Percentiles rank a stretch among this genome's conserved stretches.
phyloP scores from a whole-genome alignment of 2,797 vertebrate species.

The Diplodus puntazzo region DNA sequence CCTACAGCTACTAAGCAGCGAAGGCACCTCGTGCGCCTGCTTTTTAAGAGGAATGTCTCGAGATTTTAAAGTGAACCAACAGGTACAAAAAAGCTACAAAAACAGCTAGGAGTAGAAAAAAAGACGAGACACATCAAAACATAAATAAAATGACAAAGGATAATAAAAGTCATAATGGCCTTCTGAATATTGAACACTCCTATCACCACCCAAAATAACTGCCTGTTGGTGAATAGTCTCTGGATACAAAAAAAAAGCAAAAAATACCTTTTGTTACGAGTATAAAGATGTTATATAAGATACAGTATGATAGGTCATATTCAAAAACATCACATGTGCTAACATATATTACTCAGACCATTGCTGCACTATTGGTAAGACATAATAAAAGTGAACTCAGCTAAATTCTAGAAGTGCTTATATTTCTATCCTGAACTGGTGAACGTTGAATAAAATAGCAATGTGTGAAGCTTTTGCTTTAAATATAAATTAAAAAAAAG shows the following conservation, averaged over 20 bases:
- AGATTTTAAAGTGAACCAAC: conserved; percentile 75
- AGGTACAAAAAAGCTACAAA: conserved; percentile 67
- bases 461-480: conserved; percentile 86
- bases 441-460: conserved; percentile 83
- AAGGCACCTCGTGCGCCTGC: conserved; percentile 65
- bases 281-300: conserved; percentile 92
- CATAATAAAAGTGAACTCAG: conserved; percentile 81
- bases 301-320: conserved; percentile 91
- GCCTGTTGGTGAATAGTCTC: conserved; percentile 86
- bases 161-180: conserved; percentile 76
- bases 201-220: conserved; percentile 67
- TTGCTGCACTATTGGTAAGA: conserved; percentile 90
- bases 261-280: conserved; percentile 76
- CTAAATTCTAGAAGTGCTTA: conserved; percentile 90
- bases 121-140: conserved; percentile 72
- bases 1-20: conserved; percentile 59
- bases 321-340: conserved; percentile 94
- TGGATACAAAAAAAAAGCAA: conserved; percentile 84
- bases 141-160: conserved; percentile 77
- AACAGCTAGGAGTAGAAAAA: conserved; percentile 69
- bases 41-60: conserved; percentile 77
- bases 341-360: conserved; percentile 94
- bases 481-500: conserved; percentile 87
- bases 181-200: conserved; percentile 69
- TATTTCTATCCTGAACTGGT: conserved; percentile 86